A percentile compares a stretch with the other conserved stretches of the same genome.
Conservation (phyloP, 37 sponge, comb jelly and placozoan species). For the Amphimedon queenslandica region DNA sequence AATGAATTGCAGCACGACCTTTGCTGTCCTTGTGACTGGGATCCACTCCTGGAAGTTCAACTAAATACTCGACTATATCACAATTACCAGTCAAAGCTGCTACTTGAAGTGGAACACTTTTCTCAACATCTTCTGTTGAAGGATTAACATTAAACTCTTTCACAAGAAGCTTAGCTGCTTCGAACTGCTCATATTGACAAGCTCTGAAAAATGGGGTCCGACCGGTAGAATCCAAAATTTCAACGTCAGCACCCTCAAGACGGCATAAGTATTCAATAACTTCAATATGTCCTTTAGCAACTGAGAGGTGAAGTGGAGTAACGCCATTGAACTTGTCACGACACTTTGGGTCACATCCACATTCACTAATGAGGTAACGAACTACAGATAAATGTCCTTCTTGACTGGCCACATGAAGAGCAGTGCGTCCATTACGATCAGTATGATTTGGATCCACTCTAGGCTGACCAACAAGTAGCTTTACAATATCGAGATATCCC, state of each 20-base stretch:
- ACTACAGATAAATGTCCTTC: constrained; percentile 35
- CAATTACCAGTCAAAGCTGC: constrained; percentile 18
- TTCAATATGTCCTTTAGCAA: constrained; percentile 6
- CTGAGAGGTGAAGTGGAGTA: constrained; percentile 12
- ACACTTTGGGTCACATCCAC: not conserved
- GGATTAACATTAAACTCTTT: not conserved
- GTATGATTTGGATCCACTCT: constrained; percentile 13
- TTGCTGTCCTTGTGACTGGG: constrained; percentile 14
- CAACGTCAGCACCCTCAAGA: not conserved
- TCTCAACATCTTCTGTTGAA: constrained; percentile 11
- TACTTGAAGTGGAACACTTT: constrained; percentile 3
- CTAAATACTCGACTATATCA: constrained; percentile 11
- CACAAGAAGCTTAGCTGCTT: constrained; percentile 1
- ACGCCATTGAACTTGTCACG: not conserved
- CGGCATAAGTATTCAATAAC: constrained; percentile 7
- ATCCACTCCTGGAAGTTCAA: not conserved
- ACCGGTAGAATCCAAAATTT: not conserved
- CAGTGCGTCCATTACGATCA: constrained; percentile 21
- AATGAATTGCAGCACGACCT: constrained; percentile 43
- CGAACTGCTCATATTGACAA: not conserved
- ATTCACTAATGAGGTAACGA: constrained; percentile 1
- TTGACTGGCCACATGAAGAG: constrained; percentile 38
- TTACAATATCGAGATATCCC: constrained; percentile 29
- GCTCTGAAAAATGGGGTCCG: not conserved
- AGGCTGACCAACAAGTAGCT: constrained; percentile 24